Percentiles rank a stretch among this genome's conserved stretches.
Evolutionary conservation across 2,113 vertebrate genomes (phyloP).

Genomic region (Phaetusa simplex): DNA sequence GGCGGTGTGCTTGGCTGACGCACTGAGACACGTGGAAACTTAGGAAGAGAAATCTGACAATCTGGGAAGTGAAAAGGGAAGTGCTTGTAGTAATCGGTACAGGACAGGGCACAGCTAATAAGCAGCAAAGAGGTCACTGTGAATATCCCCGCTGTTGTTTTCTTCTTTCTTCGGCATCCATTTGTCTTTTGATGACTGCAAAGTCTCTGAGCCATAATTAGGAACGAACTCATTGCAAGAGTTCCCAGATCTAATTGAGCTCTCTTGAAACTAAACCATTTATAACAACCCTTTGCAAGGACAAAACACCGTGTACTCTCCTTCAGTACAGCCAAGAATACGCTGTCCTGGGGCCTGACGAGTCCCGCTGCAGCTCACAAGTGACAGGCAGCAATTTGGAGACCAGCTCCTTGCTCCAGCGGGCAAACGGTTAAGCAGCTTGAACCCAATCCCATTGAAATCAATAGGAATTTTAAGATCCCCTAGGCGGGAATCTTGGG

Average conservation of each 20-base stretch:
- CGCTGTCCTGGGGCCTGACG: background rate
- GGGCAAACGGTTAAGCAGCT: background rate
- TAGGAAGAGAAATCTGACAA: background rate
- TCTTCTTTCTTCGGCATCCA: background rate
- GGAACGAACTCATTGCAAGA: background rate
- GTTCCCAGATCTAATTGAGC: conserved; percentile 13
- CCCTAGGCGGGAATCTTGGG: background rate
- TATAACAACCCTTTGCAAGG: conserved; percentile 18
- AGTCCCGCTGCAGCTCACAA: background rate
- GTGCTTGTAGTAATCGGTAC: background rate
- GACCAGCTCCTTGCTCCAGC: background rate
- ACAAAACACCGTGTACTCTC: background rate
- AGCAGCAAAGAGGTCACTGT: background rate
- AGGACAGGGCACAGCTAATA: background rate
- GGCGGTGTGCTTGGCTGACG: background rate
- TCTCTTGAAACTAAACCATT: conserved; percentile 23
- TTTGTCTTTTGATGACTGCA: background rate
- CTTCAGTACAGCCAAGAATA: background rate
- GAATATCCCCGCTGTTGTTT: background rate
- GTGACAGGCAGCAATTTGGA: background rate
- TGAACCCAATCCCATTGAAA: background rate
- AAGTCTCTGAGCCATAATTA: background rate
- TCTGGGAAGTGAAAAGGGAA: background rate
- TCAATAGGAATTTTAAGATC: background rate
- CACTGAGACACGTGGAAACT: background rate